Evolutionary conservation across 2,797 vertebrate genomes (phyloP), one percentile per base, ranked within the genome.

Genomic region (Lycodopsis pacificus): DNA sequence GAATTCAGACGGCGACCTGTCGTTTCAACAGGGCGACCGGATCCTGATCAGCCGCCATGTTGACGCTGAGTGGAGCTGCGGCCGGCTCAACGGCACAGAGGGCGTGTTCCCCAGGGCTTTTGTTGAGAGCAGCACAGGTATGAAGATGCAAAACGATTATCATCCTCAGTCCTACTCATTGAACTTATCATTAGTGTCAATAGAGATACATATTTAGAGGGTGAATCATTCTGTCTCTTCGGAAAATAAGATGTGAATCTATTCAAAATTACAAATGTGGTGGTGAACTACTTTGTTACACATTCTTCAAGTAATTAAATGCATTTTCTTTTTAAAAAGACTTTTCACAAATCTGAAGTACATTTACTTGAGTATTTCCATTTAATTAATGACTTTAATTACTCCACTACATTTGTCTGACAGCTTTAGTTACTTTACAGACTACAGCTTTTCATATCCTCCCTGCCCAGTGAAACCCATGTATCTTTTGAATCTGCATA

Each of bases 101-200:
- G 98, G 98, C 6, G 91, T 97, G 77, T 97, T 99, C 88, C 98
- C 98, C 0, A 91, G 85, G 0, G 93, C 94, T 22, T 99, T 96
- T 68, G 96, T 97, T 64, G 92, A 95, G 69, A 83, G 77, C 81
- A 91, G 84, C 72, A 63, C 95, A 93, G 97, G 97, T 99, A 88
- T 5, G 63, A 51, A 19, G 9, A n/a, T 30, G 48, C 7, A 17
- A 22, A 49, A 27, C 32, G 0, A 22, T 7, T 15, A 4, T 57
- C 19, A 14, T 51, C 25, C 64, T 1, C 12, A 25, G 9, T 14
- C 20, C 3, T 7, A 46, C 15, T 12, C 12, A 22, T 4, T 53
- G 34, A 62, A 34, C 19, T 57, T 15, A 30, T 51, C 5, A 27
- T 46, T 6, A 20, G 12, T 19, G 11, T 30, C 22, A 63, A 17